Evolutionary conservation across 2,113 vertebrate genomes (phyloP).

Genomic region (Pionites leucogaster): DNA sequence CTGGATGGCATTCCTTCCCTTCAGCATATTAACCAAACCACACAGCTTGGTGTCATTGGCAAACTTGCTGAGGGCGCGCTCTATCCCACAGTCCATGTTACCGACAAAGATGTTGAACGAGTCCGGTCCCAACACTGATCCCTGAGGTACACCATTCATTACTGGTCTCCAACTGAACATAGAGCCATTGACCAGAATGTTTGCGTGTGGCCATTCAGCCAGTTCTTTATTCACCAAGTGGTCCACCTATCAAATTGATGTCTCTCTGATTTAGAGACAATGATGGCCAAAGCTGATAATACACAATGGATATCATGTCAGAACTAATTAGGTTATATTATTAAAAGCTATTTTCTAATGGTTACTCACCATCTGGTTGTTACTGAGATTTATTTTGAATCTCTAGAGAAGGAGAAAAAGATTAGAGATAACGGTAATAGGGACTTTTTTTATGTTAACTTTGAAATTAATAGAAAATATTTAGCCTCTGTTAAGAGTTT

Average conservation of each 20-base stretch:
- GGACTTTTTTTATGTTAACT: not conserved
- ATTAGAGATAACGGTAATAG: not conserved
- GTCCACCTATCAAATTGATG: not conserved
- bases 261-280: not conserved
- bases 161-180: no score
- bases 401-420: not conserved
- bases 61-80: no score
- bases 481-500: not conserved
- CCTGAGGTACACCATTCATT: no score
- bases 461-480: not conserved
- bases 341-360: slow-evolving; percentile 2
- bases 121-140: no score
- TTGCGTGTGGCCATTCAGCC: not conserved
- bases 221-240: not conserved
- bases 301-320: not conserved
- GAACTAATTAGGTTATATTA: slow-evolving; percentile 29
- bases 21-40: no score
- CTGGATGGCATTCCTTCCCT: no score
- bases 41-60: no score
- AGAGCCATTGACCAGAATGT: no score
- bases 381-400: slow-evolving; percentile 11
- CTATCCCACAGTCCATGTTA: no score
- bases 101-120: no score
- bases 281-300: slow-evolving; percentile 26
- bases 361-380: not conserved